Evolutionary conservation across 2,888 invertebrate species (phyloP).

Genomic region (Xanthia icteritia): DNA sequence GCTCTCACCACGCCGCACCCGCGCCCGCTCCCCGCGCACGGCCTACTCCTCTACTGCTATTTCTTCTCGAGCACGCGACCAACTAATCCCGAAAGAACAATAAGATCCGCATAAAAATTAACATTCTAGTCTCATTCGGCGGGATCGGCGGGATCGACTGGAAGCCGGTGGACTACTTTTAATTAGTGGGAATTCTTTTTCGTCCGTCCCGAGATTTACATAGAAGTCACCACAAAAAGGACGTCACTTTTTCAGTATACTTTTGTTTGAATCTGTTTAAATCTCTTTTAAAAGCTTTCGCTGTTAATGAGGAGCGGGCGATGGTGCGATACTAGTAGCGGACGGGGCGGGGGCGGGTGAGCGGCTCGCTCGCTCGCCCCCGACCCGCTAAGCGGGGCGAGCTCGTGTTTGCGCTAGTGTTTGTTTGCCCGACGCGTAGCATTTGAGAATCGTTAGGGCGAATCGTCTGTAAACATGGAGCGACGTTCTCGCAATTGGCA

Average conservation of each 20-base stretch:
- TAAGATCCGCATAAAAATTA: conserved; percentile 79
- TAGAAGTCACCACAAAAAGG: conserved; percentile 87
- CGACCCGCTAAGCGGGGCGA: conserved; percentile 70
- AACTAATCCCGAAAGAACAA: conserved; percentile 78
- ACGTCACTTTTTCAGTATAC: conserved; percentile 86
- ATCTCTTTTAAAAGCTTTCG: conserved; percentile 86
- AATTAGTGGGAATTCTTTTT: conserved; percentile 85
- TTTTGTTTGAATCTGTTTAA: conserved; percentile 87
- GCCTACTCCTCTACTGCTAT: conserved; percentile 67
- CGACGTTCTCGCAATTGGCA: conserved; percentile 84
- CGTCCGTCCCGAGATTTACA: conserved; percentile 84
- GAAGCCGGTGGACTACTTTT: conserved; percentile 81
- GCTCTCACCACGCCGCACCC: conserved; percentile 60
- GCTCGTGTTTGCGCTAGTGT: conserved; percentile 83
- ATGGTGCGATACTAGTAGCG: conserved; percentile 74
- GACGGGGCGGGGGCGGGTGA: conserved; percentile 58
- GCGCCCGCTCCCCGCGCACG: conserved; percentile 59
- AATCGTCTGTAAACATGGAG: conserved; percentile 86
- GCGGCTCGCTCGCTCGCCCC: conserved; percentile 54
- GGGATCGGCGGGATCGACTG: conserved; percentile 78
- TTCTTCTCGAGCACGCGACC: conserved; percentile 73
- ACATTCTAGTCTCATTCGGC: conserved; percentile 81
- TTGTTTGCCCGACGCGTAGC: conserved; percentile 87
- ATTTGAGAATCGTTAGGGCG: conserved; percentile 89
- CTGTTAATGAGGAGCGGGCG: conserved; percentile 85